Percentiles rank a stretch among this genome's conserved stretches.
Conservation (phyloP, 2,888 invertebrate species). For the Lithophane semibrunnea region DNA sequence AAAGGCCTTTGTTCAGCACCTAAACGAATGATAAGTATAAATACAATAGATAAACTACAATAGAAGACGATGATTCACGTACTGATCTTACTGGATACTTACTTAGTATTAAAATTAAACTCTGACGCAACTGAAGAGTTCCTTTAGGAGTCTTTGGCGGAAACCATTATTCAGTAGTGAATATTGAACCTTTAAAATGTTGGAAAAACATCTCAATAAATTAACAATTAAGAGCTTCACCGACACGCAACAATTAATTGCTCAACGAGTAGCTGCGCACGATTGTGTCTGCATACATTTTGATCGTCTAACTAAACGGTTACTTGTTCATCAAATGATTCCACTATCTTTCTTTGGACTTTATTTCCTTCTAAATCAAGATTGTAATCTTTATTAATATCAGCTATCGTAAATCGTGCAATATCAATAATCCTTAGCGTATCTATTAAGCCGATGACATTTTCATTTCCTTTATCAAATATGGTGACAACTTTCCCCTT, state of each 20-base stretch:
- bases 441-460: constrained; percentile 88
- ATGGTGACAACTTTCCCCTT: constrained; percentile 73
- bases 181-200: constrained; percentile 18
- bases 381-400: constrained; percentile 65
- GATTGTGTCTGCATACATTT: constrained; percentile 23
- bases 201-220: constrained; percentile 44
- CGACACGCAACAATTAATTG: constrained; percentile 46
- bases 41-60: background rate
- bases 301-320: constrained; percentile 8
- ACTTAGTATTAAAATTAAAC: background rate
- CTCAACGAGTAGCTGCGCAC: constrained; percentile 15
- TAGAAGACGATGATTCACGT: background rate
- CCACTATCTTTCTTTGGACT: background rate
- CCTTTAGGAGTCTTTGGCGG: background rate
- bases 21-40: background rate
- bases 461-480: constrained; percentile 89
- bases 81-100: background rate
- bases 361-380: constrained; percentile 13
- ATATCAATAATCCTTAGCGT: constrained; percentile 86
- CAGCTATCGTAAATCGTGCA: constrained; percentile 69
- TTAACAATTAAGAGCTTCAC: constrained; percentile 58
- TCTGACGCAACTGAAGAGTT: background rate
- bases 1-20: background rate
- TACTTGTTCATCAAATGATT: constrained; percentile 20
- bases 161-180: constrained; percentile 7